A percentile compares a stretch with the other conserved stretches of the same genome.
phyloP scores from a whole-genome alignment of 2,797 vertebrate species.

The Orestias chungarensis region DNA sequence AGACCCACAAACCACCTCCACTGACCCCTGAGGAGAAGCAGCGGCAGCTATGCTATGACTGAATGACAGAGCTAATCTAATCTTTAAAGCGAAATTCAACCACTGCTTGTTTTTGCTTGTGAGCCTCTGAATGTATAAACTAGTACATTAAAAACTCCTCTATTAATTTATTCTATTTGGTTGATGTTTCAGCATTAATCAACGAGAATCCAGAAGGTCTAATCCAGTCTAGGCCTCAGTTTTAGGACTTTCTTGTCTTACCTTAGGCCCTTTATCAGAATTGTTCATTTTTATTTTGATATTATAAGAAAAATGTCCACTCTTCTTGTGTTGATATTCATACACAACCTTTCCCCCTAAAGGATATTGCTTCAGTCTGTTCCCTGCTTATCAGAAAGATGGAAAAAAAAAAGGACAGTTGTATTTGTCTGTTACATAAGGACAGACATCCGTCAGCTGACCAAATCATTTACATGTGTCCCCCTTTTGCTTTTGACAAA shows the following conservation, averaged over 20 bases:
- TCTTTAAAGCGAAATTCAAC: not conserved
- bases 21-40: no score
- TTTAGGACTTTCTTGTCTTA: conserved; percentile 38
- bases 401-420: conserved; percentile 18
- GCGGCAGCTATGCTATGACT: no score
- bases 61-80: not conserved
- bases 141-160: not conserved
- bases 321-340: conserved; percentile 46
- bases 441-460: conserved; percentile 26
- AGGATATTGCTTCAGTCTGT: conserved; percentile 55
- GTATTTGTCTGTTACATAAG: conserved; percentile 17
- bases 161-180: not conserved
- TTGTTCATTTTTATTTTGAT: conserved; percentile 34
- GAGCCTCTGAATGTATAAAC: not conserved
- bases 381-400: conserved; percentile 52
- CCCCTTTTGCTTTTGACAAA: conserved; percentile 24
- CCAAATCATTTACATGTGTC: conserved; percentile 8
- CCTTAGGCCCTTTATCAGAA: conserved; percentile 43
- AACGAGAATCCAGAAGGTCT: conserved; percentile 51
- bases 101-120: no score
- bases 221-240: conserved; percentile 44
- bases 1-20: no score
- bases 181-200: conserved; percentile 44
- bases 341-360: conserved; percentile 37
- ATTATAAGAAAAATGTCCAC: conserved; percentile 32